Evolutionary conservation across 2,113 vertebrate species (phyloP), one percentile per base, ranked within the genome.

Genomic region (Gymnocephalus cernua): DNA sequence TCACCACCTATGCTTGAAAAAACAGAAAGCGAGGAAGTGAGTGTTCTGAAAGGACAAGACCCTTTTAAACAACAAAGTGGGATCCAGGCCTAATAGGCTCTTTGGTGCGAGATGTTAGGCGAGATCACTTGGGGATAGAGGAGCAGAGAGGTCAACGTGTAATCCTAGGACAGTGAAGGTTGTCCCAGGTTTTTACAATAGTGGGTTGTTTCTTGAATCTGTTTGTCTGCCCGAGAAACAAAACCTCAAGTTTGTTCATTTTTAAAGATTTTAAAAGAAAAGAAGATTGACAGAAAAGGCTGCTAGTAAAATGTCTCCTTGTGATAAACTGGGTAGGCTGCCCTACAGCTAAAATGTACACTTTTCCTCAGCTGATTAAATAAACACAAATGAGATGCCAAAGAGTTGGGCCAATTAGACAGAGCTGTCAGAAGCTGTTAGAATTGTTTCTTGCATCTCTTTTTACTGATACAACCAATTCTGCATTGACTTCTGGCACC

Each of bases 21-120:
- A 88, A 86, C 84, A 88, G 96, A 96, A 96, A 86, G 85, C 83
- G 54, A 88, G 88, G 82, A 89, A 96, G 95, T 84, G 96, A 96
- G 96, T 96, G 96, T 96, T 96, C 96, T 92, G 93, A 97, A 97
- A 97, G 96, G 96, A 97, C 95, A 93, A 96, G 95, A 96, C 92
- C 95, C 96, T 96, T 96, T 97, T 96, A 95, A 97, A 97, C 95
- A 96, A 96, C 96, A 95, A 96, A 96, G 95, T 97, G 96, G 96
- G 97, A 96, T 97, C 95, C 95, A 95, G 93, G 96, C 96, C 96
- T 97, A 96, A 96, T 94, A 58, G 95, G 95, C 95, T 92, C 89
- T 96, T 94, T 95, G 96, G 96, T 95, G 96, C 82, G 93, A 96
- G 95, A 95, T 96, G 96, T 97, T 95, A 95, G 93, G 91, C 93